Evolutionary conservation across 2,797 vertebrate species (phyloP).

Genomic region (Gallinago solitaria): DNA sequence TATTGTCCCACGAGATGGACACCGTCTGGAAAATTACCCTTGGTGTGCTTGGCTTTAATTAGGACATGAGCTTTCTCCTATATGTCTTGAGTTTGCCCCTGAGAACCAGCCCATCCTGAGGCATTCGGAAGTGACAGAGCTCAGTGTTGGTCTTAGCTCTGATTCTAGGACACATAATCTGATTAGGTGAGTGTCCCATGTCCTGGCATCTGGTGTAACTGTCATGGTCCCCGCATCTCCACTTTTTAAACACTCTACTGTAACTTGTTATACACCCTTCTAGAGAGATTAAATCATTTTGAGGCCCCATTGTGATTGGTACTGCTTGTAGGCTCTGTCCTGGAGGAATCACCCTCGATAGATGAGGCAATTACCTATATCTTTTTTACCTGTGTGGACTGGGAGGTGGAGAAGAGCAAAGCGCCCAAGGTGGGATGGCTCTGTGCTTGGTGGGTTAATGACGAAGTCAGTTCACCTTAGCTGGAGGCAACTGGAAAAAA

Average conservation of each 20-base stretch:
- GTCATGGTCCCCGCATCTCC: neutral
- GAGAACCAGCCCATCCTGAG: neutral
- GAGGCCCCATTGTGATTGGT: neutral
- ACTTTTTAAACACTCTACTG: neutral
- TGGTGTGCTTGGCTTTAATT: neutral
- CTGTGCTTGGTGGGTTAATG: neutral
- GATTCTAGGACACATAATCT: neutral
- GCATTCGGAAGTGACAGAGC: neutral
- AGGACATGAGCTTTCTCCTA: neutral
- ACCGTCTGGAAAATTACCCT: neutral
- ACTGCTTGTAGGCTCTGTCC: neutral
- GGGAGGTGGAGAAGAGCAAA: neutral
- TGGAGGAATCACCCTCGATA: neutral
- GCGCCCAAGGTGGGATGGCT: neutral
- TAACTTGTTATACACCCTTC: neutral
- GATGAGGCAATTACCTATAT: neutral
- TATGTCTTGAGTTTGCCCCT: neutral
- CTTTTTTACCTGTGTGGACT: neutral
- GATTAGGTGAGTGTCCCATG: neutral
- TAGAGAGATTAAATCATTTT: neutral
- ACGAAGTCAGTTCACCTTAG: neutral
- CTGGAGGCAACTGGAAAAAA: neutral
- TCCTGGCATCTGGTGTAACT: neutral
- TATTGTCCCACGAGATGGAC: neutral
- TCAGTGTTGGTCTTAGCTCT: neutral